phyloP scores from a whole-genome alignment of 2,797 vertebrate genomes.

The Graptemys geographica region DNA sequence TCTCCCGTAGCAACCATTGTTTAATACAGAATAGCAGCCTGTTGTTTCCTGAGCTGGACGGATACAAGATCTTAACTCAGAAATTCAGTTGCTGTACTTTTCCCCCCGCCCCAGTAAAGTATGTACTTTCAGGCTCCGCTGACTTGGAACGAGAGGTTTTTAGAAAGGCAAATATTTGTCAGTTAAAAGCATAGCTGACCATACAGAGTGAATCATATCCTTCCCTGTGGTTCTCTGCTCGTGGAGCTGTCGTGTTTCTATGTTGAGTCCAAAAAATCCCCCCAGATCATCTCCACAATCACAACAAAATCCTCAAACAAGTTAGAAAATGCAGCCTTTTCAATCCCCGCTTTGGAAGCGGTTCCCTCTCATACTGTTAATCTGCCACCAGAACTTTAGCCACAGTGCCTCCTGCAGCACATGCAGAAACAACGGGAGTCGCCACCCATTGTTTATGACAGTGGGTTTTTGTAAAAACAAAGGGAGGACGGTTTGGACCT shows the following conservation, averaged over 20 bases:
- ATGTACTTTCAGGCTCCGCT: constrained; percentile 32
- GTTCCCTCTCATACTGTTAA: constrained; percentile 2
- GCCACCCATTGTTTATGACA: not conserved
- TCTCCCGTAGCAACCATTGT: not conserved
- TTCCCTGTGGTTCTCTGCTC: constrained; percentile 57
- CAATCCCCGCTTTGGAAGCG: not conserved
- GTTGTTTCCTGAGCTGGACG: not conserved
- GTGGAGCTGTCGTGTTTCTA: constrained; percentile 36
- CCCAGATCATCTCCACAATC: constrained; percentile 53
- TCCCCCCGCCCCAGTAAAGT: not conserved
- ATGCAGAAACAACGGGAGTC: not conserved
- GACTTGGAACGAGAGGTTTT: constrained; percentile 46
- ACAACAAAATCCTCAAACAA: constrained; percentile 26
- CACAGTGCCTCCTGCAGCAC: not conserved
- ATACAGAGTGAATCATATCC: constrained; percentile 51
- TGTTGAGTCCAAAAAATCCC: constrained; percentile 12
- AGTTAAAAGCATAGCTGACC: constrained; percentile 60
- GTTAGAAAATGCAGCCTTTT: not conserved
- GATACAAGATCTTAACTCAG: not conserved
- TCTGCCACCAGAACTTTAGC: not conserved
- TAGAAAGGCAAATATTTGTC: constrained; percentile 66
- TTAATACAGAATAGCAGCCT: not conserved
- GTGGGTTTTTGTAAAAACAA: not conserved
- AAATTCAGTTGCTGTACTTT: constrained; percentile 28
- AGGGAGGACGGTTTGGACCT: not conserved